Conservation (phyloP, 2,113 vertebrate genomes). For the Peromyscus leucopus region DNA sequence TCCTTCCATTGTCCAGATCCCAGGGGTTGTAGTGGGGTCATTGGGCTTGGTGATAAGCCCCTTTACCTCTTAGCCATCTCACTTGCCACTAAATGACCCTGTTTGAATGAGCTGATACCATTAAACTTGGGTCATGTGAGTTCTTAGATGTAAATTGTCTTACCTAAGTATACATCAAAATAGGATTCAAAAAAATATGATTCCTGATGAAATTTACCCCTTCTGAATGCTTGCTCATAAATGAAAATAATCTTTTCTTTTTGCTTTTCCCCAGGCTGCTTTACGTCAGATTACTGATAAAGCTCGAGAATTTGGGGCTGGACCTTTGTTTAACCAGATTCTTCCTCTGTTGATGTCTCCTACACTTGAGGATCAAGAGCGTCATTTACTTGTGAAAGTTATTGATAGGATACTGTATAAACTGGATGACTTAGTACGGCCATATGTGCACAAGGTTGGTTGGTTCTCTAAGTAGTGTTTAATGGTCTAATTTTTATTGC, state of each 20-base stretch:
- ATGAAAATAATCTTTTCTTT: not conserved
- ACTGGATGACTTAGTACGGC: conserved; percentile 97
- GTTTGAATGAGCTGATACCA: conserved; percentile 27
- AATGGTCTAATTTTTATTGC: not conserved
- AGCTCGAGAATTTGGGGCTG: conserved; percentile 98
- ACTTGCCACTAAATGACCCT: not conserved
- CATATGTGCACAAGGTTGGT: conserved; percentile 99
- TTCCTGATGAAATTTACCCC: not conserved
- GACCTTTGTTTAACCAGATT: conserved; percentile 98
- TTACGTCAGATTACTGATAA: conserved; percentile 99
- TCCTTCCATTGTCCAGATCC: not conserved
- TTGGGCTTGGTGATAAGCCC: not conserved
- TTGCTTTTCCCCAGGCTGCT: conserved; percentile 89
- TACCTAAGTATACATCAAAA: not conserved
- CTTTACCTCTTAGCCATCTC: not conserved
- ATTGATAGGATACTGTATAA: conserved; percentile 99
- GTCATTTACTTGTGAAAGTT: conserved; percentile 98
- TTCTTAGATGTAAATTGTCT: conserved; percentile 22
- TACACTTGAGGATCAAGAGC: conserved; percentile 98
- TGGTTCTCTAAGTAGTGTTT: conserved; percentile 35
- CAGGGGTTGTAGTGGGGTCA: no score
- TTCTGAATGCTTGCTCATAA: not conserved
- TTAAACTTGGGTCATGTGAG: not conserved
- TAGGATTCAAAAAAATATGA: not conserved
- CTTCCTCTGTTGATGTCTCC: conserved; percentile 98